Evolutionary conservation across 2,888 invertebrate genomes (phyloP), one percentile per base, ranked within the genome.

Genomic region (Parnassius orleans): DNA sequence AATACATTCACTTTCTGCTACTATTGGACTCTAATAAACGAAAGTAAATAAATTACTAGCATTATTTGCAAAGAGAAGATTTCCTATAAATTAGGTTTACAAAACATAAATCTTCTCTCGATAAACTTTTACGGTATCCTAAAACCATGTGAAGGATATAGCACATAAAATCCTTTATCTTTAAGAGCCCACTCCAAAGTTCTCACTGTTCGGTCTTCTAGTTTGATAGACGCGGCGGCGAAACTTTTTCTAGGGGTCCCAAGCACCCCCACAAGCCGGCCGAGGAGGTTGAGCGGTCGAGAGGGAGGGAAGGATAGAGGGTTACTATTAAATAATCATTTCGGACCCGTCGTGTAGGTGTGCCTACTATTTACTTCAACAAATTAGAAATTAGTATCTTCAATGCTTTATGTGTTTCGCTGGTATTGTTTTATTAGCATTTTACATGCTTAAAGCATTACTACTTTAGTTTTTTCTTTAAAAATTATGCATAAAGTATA

Each of bases 321-420:
- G 76, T 75, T 81, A 82, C 84, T 85, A 87, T 87, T 86, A 87
- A 87, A 87, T 86, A 87, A 87, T 86, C 83, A 87, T 86, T 86
- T 81, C 76, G 81, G 77, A 77, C 78, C 76, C 79, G 79, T 74
- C 74, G 76, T 69, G 76, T 82, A 81, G 80, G 80, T 81, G 81
- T 77, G 79, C 76, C 78, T 74, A 75, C 78, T 82, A 81, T 81
- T 83, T 83, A 80, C 78, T 79, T 72, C 72, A 69, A 71, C 77
- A 76, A 83, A 83, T 82, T 83, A 85, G 80, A 76, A 83, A 83
- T 82, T 83, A 85, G 80, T 77, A 69, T 73, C 71, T 65, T 70
- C 71, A 66, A 66, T 68, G 68, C 59, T 65, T 68, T 68, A 70
- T 72, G 70, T 50, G 70, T 50, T 65, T 9, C 46, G 71, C 71